These are phyloP conservation scores for Leptopilina boulardi DNA, from an alignment of 1,140 invertebrate species.

Conservation along the genomic window DNA sequence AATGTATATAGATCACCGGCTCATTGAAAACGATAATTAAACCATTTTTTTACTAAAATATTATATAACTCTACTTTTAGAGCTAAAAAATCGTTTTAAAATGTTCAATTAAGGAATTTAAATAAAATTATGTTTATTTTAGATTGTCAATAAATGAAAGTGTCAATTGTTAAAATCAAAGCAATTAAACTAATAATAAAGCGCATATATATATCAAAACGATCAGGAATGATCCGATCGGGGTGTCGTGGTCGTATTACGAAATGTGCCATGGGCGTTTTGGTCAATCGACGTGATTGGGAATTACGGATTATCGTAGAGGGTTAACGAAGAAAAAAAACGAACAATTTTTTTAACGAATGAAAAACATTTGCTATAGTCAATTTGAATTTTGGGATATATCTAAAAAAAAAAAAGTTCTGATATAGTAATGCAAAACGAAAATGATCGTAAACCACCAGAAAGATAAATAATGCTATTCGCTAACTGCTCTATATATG, in stretches of 20 bases:
- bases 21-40: too few species aligned
- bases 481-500: slow-evolving; percentile 38
- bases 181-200: slow-evolving; percentile 75
- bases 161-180: slow-evolving; percentile 42
- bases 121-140: too few species aligned
- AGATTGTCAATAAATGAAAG: neutral
- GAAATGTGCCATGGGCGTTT: slow-evolving; percentile 69
- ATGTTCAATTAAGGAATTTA: too few species aligned
- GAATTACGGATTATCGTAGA: slow-evolving; percentile 72
- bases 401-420: too few species aligned
- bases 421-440: slow-evolving; percentile 39
- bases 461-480: slow-evolving; percentile 71
- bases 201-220: slow-evolving; percentile 69
- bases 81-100: too few species aligned
- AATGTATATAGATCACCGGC: too few species aligned
- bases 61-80: too few species aligned
- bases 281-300: slow-evolving; percentile 74
- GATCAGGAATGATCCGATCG: slow-evolving; percentile 58
- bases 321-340: slow-evolving; percentile 2
- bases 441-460: slow-evolving; percentile 65
- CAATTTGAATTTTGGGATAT: slow-evolving; percentile 16
- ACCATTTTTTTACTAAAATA: too few species aligned
- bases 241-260: slow-evolving; percentile 66
- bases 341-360: neutral
- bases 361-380: neutral